These are phyloP conservation scores for human (Homo sapiens) DNA, from an alignment of 2,113 vertebrate genomes.

Conservation along the genomic window GRCh38 chr4:172590501-172591000, in stretches of 20 bases:
- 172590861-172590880: slow-evolving; percentile 47
- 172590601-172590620: slow-evolving; percentile 81
- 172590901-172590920: slow-evolving; percentile 51
- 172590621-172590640: slow-evolving; percentile 78
- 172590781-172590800: slow-evolving; percentile 60
- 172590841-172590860: slow-evolving; percentile 68
- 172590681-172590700: slow-evolving; percentile 77
- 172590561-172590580: slow-evolving; percentile 72
- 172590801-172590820: slow-evolving; percentile 70
- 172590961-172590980: background rate
- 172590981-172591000: background rate
- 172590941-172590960: background rate
- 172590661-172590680: slow-evolving; percentile 70
- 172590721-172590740: slow-evolving; percentile 64
- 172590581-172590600: slow-evolving; percentile 68
- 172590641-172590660: slow-evolving; percentile 58
- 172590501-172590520: background rate
- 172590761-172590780: slow-evolving; percentile 72
- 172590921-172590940: slow-evolving; percentile 44
- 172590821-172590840: slow-evolving; percentile 67
- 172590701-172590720: slow-evolving; percentile 73
- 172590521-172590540: slow-evolving; percentile 64
- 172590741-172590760: slow-evolving; percentile 76
- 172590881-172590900: background rate
- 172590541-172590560: slow-evolving; percentile 54